These are phyloP conservation scores for Brachypteracias leptosomus DNA, from an alignment of 2,113 vertebrate genomes.

Conservation along the genomic window DNA sequence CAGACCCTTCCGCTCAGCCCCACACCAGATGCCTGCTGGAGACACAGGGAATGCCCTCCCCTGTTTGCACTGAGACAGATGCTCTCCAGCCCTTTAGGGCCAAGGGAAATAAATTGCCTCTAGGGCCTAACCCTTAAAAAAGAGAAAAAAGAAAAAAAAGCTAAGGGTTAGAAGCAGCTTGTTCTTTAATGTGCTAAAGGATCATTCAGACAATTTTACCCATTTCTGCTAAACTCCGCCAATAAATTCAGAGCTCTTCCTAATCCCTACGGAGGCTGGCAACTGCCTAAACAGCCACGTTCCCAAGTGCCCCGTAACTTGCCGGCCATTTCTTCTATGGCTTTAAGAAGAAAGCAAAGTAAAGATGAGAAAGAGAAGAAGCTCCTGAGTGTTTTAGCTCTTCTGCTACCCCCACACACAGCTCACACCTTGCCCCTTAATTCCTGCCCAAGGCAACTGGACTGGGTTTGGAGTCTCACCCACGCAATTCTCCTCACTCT, in stretches of 20 bases:
- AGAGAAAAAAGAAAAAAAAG: not conserved
- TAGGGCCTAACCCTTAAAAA: not conserved
- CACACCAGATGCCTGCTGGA: not conserved
- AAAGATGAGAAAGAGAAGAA: not conserved
- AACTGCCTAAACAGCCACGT: not conserved
- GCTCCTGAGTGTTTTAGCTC: not conserved
- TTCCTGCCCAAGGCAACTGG: constrained; percentile 34
- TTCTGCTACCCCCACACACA: not conserved
- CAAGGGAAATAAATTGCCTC: not conserved
- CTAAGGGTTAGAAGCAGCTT: not conserved
- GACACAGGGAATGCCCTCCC: not conserved
- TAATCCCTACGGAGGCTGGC: not conserved
- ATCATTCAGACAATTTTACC: not conserved
- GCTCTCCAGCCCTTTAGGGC: not conserved
- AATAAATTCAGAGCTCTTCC: not conserved
- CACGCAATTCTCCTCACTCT: not conserved
- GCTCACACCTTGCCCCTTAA: constrained; percentile 24
- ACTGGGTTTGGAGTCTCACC: not conserved
- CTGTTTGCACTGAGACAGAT: not conserved
- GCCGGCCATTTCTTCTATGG: not conserved
- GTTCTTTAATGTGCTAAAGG: not conserved
- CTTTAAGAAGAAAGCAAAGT: not conserved
- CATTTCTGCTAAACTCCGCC: not conserved
- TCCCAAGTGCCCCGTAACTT: not conserved
- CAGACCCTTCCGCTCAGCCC: not conserved